Conservation (phyloP, 2,797 vertebrate species). For the Eremophila alpestris region DNA sequence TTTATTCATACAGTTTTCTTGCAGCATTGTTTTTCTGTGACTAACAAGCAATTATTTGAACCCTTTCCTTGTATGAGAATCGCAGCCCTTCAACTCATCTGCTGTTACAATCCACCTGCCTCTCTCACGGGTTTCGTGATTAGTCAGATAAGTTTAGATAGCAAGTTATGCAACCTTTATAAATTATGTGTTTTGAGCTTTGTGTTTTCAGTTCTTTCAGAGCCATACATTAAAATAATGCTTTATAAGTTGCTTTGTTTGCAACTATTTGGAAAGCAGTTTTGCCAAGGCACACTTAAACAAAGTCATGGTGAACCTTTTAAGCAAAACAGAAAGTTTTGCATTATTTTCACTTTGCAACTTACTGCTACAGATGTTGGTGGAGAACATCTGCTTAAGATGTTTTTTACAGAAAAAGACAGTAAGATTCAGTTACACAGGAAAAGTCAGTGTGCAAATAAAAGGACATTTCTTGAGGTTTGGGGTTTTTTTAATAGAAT, state of each 20-base stretch:
- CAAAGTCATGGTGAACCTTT: not conserved
- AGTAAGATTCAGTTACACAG: not conserved
- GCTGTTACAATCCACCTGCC: conserved; percentile 4
- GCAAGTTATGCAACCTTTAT: not conserved
- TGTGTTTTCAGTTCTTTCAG: not conserved
- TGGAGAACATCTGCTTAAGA: not conserved
- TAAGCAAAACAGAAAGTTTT: not conserved
- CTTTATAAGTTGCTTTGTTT: not conserved
- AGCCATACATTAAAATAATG: not conserved
- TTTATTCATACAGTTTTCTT: conserved; percentile 47
- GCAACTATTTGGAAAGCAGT: not conserved
- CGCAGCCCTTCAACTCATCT: not conserved
- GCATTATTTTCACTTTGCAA: not conserved
- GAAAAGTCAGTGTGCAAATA: not conserved
- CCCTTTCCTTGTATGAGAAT: conserved; percentile 28
- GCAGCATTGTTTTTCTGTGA: conserved; percentile 52
- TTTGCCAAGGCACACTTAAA: not conserved
- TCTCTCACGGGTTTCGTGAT: not conserved
- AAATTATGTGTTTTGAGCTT: not conserved
- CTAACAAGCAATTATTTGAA: conserved; percentile 50
- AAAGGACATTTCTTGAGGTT: not conserved
- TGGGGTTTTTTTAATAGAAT: not conserved
- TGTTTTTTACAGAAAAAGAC: not conserved
- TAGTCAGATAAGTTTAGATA: conserved; percentile 18
- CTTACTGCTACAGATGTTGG: not conserved